Evolutionary conservation across 2,888 invertebrate genomes (phyloP).

Genomic region (Agrilus biguttatus): DNA sequence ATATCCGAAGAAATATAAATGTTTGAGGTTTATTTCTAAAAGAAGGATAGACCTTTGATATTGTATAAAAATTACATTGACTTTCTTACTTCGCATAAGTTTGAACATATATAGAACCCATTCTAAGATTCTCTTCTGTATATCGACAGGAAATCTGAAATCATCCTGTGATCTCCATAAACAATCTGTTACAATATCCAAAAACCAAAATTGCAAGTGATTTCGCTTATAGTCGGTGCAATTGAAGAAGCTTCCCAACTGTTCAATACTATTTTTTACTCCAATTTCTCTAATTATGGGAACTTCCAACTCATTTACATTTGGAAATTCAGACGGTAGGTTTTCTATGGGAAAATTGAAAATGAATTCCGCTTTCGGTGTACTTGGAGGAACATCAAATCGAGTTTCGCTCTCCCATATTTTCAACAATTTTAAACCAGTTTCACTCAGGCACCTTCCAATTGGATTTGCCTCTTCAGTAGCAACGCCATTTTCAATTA

Average conservation of each 20-base stretch:
- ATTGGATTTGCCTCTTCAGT: too few species aligned
- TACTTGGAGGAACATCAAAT: constrained; percentile 16
- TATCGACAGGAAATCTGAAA: constrained; percentile 19
- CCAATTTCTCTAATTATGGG: constrained; percentile 24
- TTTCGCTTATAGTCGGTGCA: constrained; percentile 21
- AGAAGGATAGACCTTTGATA: too few species aligned
- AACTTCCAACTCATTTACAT: constrained; percentile 14
- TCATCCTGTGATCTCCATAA: constrained; percentile 29
- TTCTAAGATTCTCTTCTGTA: constrained; percentile 24
- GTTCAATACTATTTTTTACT: constrained; percentile 19
- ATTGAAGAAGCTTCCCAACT: constrained; percentile 18
- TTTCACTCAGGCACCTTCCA: constrained; percentile 2
- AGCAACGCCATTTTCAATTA: too few species aligned
- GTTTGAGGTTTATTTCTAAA: too few species aligned
- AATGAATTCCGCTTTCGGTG: constrained; percentile 14
- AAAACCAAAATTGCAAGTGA: constrained; percentile 28
- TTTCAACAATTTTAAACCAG: constrained; percentile 4
- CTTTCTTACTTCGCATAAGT: constrained; percentile 20
- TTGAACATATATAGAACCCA: constrained; percentile 26
- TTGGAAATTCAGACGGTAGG: constrained; percentile 13
- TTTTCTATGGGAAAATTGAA: constrained; percentile 5
- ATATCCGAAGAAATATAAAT: too few species aligned
- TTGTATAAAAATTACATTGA: too few species aligned
- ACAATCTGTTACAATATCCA: constrained; percentile 28
- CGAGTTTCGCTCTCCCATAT: neutral